These are phyloP conservation scores for Ptilodon capucinus DNA, from an alignment of 2,888 invertebrate genomes.

Conservation along the genomic window DNA sequence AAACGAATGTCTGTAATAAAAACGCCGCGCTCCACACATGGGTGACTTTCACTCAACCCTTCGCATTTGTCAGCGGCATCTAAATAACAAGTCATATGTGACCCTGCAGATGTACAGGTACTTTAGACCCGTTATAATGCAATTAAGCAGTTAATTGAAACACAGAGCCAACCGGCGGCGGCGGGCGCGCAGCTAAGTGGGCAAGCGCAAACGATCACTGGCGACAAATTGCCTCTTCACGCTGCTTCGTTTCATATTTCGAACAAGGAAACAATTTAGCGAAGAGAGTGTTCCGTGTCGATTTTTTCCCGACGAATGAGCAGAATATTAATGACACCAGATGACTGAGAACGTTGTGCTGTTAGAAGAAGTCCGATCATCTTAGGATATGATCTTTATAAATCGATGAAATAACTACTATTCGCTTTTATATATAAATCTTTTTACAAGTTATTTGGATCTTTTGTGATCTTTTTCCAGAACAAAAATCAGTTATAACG, in stretches of 20 bases:
- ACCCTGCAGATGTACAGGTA: conserved; percentile 1
- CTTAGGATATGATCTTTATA: too few species aligned
- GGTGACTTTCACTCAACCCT: not conserved
- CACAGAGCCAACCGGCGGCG: conserved; percentile 10
- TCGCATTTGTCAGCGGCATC: not conserved
- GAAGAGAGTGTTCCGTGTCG: conserved; percentile 24
- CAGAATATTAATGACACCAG: conserved; percentile 27
- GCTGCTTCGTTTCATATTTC: conserved; percentile 37
- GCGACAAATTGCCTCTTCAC: conserved; percentile 49
- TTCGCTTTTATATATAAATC: too few species aligned
- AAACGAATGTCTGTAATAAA: not conserved
- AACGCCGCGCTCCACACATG: not conserved
- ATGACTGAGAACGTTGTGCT: conserved; percentile 7
- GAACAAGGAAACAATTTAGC: conserved; percentile 45
- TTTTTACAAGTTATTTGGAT: too few species aligned
- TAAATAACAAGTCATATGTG: not conserved
- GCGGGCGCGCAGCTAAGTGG: conserved; percentile 12
- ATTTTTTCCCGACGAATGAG: conserved; percentile 24
- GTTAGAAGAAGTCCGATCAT: too few species aligned
- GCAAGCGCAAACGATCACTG: conserved; percentile 34
- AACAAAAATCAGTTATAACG: too few species aligned
- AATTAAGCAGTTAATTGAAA: conserved; percentile 39
- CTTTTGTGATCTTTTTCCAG: too few species aligned
- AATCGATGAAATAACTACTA: too few species aligned
- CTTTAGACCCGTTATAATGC: conserved; percentile 19